Conservation (phyloP, 2,113 vertebrate species). For the Muscicapa adusta region DNA sequence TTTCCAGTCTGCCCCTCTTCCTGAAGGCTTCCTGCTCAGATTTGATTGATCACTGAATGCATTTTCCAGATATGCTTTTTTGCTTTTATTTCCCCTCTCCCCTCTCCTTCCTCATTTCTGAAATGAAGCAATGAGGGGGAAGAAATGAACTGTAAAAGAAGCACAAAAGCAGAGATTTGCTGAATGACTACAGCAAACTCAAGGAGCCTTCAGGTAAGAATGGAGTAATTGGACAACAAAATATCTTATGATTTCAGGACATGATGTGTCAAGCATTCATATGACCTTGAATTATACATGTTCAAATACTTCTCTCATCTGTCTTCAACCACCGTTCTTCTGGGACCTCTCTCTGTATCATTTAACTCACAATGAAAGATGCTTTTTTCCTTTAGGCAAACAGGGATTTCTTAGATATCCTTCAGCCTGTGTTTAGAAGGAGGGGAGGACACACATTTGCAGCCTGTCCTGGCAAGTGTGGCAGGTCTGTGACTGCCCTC, state of each 20-base stretch:
- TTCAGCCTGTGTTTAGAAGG: not conserved
- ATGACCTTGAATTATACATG: not conserved
- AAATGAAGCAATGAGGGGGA: not conserved
- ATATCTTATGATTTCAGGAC: not conserved
- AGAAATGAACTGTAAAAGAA: not conserved
- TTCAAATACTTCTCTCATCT: not conserved
- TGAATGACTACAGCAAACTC: not conserved
- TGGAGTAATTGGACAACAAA: not conserved
- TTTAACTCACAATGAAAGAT: not conserved
- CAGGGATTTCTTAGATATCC: not conserved
- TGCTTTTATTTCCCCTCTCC: not conserved
- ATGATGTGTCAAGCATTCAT: not conserved
- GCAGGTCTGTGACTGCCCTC: not conserved
- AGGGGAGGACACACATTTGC: accelerated
- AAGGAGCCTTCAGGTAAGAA: not conserved
- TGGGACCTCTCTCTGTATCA: not conserved
- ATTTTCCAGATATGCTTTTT: constrained; percentile 6
- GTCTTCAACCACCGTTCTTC: not conserved
- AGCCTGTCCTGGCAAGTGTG: not conserved
- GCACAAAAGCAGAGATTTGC: not conserved
- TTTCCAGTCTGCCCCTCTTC: not conserved
- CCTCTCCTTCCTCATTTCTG: not conserved
- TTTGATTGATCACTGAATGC: not conserved
- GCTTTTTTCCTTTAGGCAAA: not conserved
- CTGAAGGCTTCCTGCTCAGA: not conserved